Evolutionary conservation across 2,797 vertebrate genomes (phyloP), one percentile per base, ranked within the genome.

Genomic region (Enteromius fasciolatus): DNA sequence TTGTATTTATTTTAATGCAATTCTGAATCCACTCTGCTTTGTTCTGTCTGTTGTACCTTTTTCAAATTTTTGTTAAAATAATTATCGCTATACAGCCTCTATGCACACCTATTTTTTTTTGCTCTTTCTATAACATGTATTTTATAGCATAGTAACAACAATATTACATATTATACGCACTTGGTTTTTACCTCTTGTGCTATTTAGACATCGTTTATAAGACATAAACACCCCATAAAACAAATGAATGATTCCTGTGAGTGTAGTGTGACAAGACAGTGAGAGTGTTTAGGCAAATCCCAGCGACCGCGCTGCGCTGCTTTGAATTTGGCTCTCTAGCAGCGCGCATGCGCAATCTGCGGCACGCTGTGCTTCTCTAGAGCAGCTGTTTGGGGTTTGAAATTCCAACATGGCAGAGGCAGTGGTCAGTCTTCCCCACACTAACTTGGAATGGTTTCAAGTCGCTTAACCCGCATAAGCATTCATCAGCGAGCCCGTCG

Each of bases 331-430:
- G 95, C 97, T 97, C 96, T 92, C 92, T 89, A 87, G 90, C 91
- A 91, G 88, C 88, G 95, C 94, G 94, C 97, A 97, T 97, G 97
- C 97, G 97, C 96, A 95, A 93, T 95, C 94, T 86, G 95, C 94
- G 86, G 94, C 95, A 93, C 92, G 95, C 95, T 92, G 95, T 50
- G 96, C 96, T 96, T 93, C 94, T 95, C 93, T 88, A 93, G 94
- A 96, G 97, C 96, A 97, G 96, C 97, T 97, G 97, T 98, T 97
- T 97, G 95, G 96, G 96, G 95, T 97, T 96, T 96, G 96, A 96
- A 96, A 97, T 98, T 97, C 97, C 97, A 98, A 98, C 97, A 99
- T 98, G 97, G 97, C 97, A 98, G 97, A 98, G 96, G 96, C 96
- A 96, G 96, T 94, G 95, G 95, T 95, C 96, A 95, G 96, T 96